Base-by-base conservation (phyloP, 1,140 invertebrate genomes). In the Elysia chlorotica region DNA sequence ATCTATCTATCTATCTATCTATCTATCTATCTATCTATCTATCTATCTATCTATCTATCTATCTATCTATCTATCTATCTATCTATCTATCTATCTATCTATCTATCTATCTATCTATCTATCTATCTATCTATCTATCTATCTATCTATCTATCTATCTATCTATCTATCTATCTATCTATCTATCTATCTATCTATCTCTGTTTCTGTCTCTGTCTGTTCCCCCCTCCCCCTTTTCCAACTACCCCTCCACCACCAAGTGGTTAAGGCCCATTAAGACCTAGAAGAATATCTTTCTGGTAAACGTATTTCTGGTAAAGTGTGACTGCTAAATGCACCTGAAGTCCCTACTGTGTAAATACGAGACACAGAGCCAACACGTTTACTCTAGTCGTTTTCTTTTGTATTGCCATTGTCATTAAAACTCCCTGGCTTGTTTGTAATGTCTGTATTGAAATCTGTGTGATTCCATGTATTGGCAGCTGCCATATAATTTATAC, bases 201-300 rank as follows among this genome's bases (percentile, higher is more conserved):
- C 25, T 37, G 35, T 59, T 30, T 71, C 68, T 57, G 25, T 71
- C 54, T 71, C 53, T 71, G 54, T 71, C 53, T 57, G 54, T 71
- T 30, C 36, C 5, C 37, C 68, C 37, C 53, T 1, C 54, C 38
- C 25, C 2, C 33, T 59, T 30, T 2, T 25, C 61, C 25, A 19
- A 25, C 36, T 21, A 19, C 36, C 17, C 30, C 33, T 41, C 25
- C n/a, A 2, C 6, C 57, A 14, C n/a, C 41, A n/a, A n/a, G n/a
- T n/a, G n/a, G n/a, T n/a, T n/a, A n/a, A n/a, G n/a, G n/a, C n/a
- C n/a, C n/a, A n/a, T n/a, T n/a, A n/a, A n/a, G n/a, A n/a, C n/a
- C n/a, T n/a, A n/a, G n/a, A n/a, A n/a, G n/a, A n/a, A n/a, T n/a
- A n/a, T n/a, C n/a, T n/a, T n/a, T n/a, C n/a, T n/a, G n/a, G n/a